Base-by-base conservation (phyloP, 1,140 invertebrate species). In the Penaeus japonicus region DNA sequence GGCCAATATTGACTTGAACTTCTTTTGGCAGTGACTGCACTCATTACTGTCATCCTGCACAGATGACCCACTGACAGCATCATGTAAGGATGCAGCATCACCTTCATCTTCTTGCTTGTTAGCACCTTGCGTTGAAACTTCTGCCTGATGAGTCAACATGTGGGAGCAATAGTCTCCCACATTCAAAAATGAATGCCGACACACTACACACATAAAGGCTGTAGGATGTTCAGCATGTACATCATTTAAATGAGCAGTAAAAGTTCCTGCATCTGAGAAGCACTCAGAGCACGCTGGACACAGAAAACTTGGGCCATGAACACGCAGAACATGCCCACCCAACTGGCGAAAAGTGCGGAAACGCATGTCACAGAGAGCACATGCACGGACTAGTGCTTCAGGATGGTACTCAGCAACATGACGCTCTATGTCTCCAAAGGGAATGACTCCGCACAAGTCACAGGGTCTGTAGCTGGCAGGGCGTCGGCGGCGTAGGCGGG, bases 291-390 rank as follows among this genome's bases (percentile, higher is more conserved):
- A 89, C 15, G 39, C 32, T n/a, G 87, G 87, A 73, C 87, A 89
- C 1, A 80, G 32, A 15, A 80, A 62, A 32, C 32, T 55, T 27
- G 83, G 87, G 20, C 82, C 82, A 39, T 89, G 87, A 73, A 77
- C 35, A 22, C 82, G 39, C 3, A 85, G 82, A 10, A 89, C 82
- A 80, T 89, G 87, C 15, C 54, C 84, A 39, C 83, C 82, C 27
- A 89, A 75, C 73, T 89, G 87, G 17, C 87, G 73, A 53, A 85
- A 89, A 57, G 87, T 89, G 39, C 87, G 87, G 54, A 89, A 89
- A 27, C 87, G 87, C 18, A 59, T 24, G 22, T 89, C 75, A 79
- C 87, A 89, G 12, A 89, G 30, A 32, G 39, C 81, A 54, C 87
- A 89, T 3, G 75, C 75, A 5, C 87, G 82, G 20, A 84, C 32